phyloP scores from a whole-genome alignment of 2,888 invertebrate species.

The Melinaea menophilus region DNA sequence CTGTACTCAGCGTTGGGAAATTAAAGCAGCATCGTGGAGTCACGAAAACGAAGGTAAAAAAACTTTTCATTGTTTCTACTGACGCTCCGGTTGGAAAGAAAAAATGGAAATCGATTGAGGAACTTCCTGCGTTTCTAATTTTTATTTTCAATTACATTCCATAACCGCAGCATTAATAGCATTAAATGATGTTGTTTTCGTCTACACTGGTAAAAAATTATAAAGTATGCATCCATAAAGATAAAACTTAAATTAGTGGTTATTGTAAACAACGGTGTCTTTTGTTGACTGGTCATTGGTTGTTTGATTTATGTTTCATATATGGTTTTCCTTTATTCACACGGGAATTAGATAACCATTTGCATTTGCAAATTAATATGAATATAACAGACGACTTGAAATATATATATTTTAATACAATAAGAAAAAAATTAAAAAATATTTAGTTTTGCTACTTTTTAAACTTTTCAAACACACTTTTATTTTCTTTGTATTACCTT shows the following conservation, averaged over 20 bases:
- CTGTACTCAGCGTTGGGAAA: constrained; percentile 74
- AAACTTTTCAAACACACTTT: too few relatives aligned
- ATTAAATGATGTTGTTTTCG: background rate
- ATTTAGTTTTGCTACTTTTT: too few relatives aligned
- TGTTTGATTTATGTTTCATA: background rate
- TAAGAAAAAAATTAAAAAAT: too few relatives aligned
- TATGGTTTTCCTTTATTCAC: background rate
- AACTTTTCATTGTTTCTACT: constrained; percentile 64
- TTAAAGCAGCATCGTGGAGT: constrained; percentile 79
- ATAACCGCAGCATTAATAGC: background rate
- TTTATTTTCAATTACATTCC: background rate
- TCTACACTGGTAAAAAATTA: background rate
- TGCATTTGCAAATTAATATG: too few relatives aligned
- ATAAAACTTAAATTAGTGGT: background rate
- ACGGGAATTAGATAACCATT: too few relatives aligned
- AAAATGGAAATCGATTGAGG: constrained; percentile 50
- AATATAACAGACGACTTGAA: too few relatives aligned
- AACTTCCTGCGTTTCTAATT: constrained; percentile 18
- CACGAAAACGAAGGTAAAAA: constrained; percentile 78
- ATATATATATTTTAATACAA: too few relatives aligned
- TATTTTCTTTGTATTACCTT: too few relatives aligned
- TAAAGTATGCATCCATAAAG: background rate
- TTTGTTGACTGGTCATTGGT: background rate
- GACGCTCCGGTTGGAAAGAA: constrained; percentile 49
- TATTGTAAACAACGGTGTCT: constrained; percentile 3